These are phyloP conservation scores for Sinodicranocentrus sp. DNA, from an alignment of 2,888 invertebrate species.

Conservation along the genomic window DNA sequence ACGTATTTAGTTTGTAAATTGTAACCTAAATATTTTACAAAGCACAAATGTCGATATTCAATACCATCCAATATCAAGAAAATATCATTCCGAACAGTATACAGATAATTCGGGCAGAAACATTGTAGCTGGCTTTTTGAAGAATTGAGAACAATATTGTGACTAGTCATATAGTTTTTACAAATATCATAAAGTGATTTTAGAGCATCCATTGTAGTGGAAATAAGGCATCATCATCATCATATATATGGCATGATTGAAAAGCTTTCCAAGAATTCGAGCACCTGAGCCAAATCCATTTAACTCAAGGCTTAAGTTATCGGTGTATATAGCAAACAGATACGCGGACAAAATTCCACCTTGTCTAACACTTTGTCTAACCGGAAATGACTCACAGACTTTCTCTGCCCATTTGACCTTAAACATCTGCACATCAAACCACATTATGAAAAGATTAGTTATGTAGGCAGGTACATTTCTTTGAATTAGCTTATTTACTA, in stretches of 20 bases:
- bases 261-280: not conserved
- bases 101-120: too few relatives aligned
- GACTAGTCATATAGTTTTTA: not conserved
- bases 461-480: not conserved
- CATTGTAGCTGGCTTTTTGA: too few relatives aligned
- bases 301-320: conserved; percentile 1
- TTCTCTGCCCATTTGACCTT: not conserved
- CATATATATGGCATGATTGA: not conserved
- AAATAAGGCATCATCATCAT: conserved; percentile 11
- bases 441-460: not conserved
- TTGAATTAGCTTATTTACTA: not conserved
- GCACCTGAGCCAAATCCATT: conserved; percentile 1
- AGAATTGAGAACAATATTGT: conserved; percentile 19
- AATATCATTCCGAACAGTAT: too few relatives aligned
- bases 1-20: too few relatives aligned
- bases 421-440: conserved; percentile 20
- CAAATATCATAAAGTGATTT: conserved; percentile 16
- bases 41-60: too few relatives aligned
- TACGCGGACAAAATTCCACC: conserved; percentile 1
- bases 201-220: not conserved
- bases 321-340: conserved; percentile 20
- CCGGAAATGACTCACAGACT: not conserved
- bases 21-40: too few relatives aligned
- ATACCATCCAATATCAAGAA: too few relatives aligned
- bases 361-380: conserved; percentile 14